Evolutionary conservation across 2,888 invertebrate genomes (phyloP).

Genomic region (Lithophane ornitopus): DNA sequence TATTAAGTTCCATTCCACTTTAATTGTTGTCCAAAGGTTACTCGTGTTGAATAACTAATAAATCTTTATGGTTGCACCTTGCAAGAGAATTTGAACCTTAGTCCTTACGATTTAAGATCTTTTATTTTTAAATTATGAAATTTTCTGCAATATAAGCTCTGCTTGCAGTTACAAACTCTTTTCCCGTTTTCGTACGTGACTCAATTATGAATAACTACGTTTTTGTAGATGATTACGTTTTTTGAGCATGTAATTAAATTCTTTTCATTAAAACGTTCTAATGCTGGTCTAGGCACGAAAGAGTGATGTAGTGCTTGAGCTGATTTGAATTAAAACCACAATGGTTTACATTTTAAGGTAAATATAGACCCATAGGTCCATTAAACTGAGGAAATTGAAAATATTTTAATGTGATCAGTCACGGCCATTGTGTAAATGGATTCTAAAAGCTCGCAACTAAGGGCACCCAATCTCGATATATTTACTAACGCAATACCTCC

Average conservation of each 20-base stretch:
- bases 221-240: constrained; percentile 35
- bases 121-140: constrained; percentile 6
- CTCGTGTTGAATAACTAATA: constrained; percentile 61
- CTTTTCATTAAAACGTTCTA: constrained; percentile 7
- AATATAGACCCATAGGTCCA: background rate
- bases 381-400: background rate
- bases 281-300: constrained; percentile 4
- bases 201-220: constrained; percentile 55
- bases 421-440: background rate
- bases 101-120: background rate
- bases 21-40: constrained; percentile 66
- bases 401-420: background rate
- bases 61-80: constrained; percentile 18
- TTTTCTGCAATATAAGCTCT: constrained; percentile 33
- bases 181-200: constrained; percentile 64
- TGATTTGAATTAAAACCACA: background rate
- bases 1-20: constrained; percentile 63
- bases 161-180: constrained; percentile 58
- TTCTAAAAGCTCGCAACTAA: constrained; percentile 12
- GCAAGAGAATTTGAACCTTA: constrained; percentile 35
- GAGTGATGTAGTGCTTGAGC: constrained; percentile 1
- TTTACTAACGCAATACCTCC: constrained; percentile 11
- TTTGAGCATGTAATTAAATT: constrained; percentile 39
- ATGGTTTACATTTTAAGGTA: background rate
- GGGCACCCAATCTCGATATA: constrained; percentile 10